Percentiles rank a stretch among this genome's conserved stretches.
Conservation (phyloP, 1,140 invertebrate species). For the Drosophila jambulina region DNA sequence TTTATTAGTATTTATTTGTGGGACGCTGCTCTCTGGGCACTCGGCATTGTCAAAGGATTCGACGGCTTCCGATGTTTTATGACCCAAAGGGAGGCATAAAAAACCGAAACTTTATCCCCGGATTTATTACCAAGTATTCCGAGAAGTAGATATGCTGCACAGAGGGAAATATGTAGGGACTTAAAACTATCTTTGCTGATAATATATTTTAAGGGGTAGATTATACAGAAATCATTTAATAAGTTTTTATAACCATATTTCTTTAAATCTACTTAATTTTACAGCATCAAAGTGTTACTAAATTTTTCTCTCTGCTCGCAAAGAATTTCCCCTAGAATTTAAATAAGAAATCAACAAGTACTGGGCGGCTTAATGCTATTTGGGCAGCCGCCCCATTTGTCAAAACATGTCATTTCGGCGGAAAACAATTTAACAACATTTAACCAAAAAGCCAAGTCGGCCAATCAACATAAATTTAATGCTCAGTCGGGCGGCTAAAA, state of each 20-base stretch:
- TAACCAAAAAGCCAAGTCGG: constrained; percentile 62
- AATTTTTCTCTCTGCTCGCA: background rate
- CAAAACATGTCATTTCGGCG: constrained; percentile 74
- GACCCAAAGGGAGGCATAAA: constrained; percentile 33
- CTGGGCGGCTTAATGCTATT: constrained; percentile 11
- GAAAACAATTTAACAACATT: constrained; percentile 76
- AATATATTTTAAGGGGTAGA: background rate
- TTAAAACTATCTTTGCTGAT: background rate
- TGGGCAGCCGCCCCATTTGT: constrained; percentile 65
- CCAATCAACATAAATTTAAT: constrained; percentile 83
- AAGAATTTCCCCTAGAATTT: constrained; percentile 18
- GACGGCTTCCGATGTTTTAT: constrained; percentile 46
- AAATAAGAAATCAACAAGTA: constrained; percentile 40
- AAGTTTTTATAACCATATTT: background rate
- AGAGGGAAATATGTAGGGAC: background rate
- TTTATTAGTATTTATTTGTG: constrained; percentile 80
- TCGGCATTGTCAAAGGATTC: constrained; percentile 60
- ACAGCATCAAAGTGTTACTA: background rate
- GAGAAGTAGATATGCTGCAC: background rate
- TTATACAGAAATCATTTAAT: background rate
- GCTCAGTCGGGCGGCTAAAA: constrained; percentile 66
- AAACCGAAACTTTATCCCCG: constrained; percentile 37
- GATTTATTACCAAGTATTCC: constrained; percentile 30
- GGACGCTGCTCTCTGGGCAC: constrained; percentile 23
- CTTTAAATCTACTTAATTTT: no score